A percentile compares a stretch with the other conserved stretches of the same genome.
Conservation (phyloP, 2,888 invertebrate species). For the Ochropacha duplaris region DNA sequence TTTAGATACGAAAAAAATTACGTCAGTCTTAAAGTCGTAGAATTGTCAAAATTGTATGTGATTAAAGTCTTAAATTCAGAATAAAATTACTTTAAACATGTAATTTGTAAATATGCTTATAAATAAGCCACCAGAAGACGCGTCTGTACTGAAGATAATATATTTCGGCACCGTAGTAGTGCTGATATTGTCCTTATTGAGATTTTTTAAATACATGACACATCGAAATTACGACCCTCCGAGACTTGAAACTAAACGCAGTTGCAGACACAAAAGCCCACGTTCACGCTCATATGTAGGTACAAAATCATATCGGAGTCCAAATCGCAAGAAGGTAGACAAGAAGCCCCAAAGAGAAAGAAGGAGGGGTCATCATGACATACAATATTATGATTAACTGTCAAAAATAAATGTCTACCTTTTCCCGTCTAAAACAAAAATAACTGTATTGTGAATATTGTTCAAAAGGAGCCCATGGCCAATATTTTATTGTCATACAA, state of each 20-base stretch:
- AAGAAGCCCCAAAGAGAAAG: conserved; percentile 33
- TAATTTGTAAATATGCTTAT: conserved; percentile 43
- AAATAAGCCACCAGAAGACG: conserved; percentile 42
- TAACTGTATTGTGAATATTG: neutral
- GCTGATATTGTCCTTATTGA: conserved; percentile 41
- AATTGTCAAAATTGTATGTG: conserved; percentile 14
- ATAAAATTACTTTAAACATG: conserved; percentile 3
- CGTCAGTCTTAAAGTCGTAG: neutral
- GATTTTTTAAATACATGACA: conserved; percentile 33
- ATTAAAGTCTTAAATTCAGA: neutral
- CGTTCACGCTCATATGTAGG: conserved; percentile 3
- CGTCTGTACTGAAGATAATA: conserved; percentile 32
- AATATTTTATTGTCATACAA: too few relatives aligned
- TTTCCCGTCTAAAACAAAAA: conserved; percentile 9
- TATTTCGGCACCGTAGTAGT: conserved; percentile 39
- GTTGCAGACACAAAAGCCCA: neutral
- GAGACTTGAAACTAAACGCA: neutral
- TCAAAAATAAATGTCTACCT: conserved; percentile 9
- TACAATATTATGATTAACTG: conserved; percentile 29
- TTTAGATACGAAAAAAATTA: neutral
- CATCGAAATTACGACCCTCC: conserved; percentile 11
- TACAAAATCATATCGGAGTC: neutral
- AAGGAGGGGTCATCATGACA: conserved; percentile 35
- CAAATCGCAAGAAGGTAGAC: conserved; percentile 18
- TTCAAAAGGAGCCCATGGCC: too few relatives aligned